Evolutionary conservation across 2,113 vertebrate genomes (phyloP), one percentile per base, ranked within the genome.

Genomic region (Colistium nudipinnis): DNA sequence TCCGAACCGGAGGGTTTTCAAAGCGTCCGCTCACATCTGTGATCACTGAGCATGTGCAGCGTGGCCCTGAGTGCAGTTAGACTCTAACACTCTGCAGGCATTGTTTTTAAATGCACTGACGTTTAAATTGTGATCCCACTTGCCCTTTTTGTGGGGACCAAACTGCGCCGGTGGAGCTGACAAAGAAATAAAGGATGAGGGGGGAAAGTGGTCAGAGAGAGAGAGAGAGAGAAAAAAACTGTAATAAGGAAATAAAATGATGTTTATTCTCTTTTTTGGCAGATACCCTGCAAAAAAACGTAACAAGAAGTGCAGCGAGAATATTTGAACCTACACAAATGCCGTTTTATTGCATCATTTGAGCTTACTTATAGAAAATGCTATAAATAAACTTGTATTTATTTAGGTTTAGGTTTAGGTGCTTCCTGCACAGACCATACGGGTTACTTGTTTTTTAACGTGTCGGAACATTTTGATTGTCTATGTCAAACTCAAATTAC

Each of bases 121-220:
- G 14, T 81, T 74, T 88, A 87, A 92, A 91, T 87, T 86, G 86
- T 89, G 84, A 91, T 91, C 90, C 87, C 92, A 92, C 91, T 91
- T 92, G 82, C 77, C 90, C 89, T 89, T 55, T n/a, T 85, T 24
- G 66, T 69, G 81, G 69, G 71, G 79, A 87, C 72, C 64, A 22
- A n/a, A 83, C 75, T 69, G 78, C 76, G 22, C 45, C 13, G 10
- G 11, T 3, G 63, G 27, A 55, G 6, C 44, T 28, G 65, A 74
- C 53, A 36, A 62, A 71, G 20, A 64, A 71, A 44, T n/a, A 2
- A 59, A 43, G 33, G 36, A 35, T 22, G 36, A 70, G 45, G 44
- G 10, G 28, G 53, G 43, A 49, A 56, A 14, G 60, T 25, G 57
- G 43, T 51, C 1, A 64, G 24, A 9, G 28, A 49, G 24, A 13